Base-by-base conservation (phyloP, 2,888 invertebrate species). In the Buathra laborator region DNA sequence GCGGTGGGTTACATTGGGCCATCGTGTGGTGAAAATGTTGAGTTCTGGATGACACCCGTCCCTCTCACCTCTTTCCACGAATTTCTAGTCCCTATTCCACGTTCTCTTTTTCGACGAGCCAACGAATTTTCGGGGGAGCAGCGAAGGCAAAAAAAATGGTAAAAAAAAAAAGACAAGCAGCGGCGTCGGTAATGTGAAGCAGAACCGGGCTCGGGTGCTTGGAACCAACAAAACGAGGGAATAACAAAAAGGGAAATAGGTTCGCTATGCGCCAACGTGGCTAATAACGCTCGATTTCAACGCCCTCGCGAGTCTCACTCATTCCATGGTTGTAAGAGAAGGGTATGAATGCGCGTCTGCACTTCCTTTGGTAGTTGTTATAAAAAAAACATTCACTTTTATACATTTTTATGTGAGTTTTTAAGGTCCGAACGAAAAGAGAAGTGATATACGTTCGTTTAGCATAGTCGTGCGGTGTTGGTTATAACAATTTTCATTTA, bases 21-120 rank as follows among this genome's bases (percentile, higher is more conserved):
- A 46, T 78, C 66, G 66, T 68, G 78, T 66, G 74, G 79, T 78
- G 75, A 85, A 82, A 85, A 82, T 75, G 75, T 85, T 78, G 81
- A 78, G 81, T 74, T 66, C 79, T 51, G 48, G 66, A 85, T 85
- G 82, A 85, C 82, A 79, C 75, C 82, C 78, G 64, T 64, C 44
- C 75, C 81, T 71, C 66, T 62, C 85, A 70, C 78, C 81, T 81
- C 77, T 32, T 78, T 68, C 59, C 46, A n/a, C 44, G 72, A 48
- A 62, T 14, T 19, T 48, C 37, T 48, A 19, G 59, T 84, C 68
- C 16, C 72, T 71, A 77, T 24, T 77, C 62, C 43, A 12, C 19
- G 19, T 68, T 64, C 53, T 29, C 72, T 29, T 14, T 64, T 67
- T 51, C 19, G n/a, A 12, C 44, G 51, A 81, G 44, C 75, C 79